phyloP scores from a whole-genome alignment of 1,140 invertebrate genomes.

The Geopemphigus sp. region DNA sequence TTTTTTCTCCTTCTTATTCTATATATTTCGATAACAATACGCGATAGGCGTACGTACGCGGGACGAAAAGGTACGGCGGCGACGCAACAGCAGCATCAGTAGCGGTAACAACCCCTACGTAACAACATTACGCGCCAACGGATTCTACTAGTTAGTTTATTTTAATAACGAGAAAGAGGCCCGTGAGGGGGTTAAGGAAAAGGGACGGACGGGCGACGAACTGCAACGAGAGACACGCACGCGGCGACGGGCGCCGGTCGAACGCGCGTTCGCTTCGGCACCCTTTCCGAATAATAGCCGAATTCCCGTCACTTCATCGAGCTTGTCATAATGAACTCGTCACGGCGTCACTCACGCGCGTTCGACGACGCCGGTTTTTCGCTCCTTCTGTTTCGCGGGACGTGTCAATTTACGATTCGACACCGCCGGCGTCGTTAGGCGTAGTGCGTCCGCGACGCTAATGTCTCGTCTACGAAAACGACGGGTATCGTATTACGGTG shows the following conservation, averaged over 20 bases:
- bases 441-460: no score
- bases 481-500: no score
- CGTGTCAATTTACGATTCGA: conserved; percentile 42
- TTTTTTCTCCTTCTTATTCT: neutral
- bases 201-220: no score
- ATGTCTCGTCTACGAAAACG: no score
- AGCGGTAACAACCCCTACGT: neutral
- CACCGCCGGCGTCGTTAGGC: neutral
- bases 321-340: conserved; percentile 48
- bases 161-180: conserved; percentile 38
- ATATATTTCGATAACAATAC: neutral
- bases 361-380: neutral
- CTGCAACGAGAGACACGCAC: neutral
- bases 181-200: no score
- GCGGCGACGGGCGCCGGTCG: neutral
- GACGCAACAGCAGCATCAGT: neutral
- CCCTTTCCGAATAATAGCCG: conserved; percentile 37
- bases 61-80: no score
- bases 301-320: conserved; percentile 48
- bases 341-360: conserved; percentile 30
- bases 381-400: conserved; percentile 17
- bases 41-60: no score
- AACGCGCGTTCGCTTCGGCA: conserved; percentile 28
- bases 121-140: conserved; percentile 46
- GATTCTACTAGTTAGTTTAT: conserved; percentile 49